Percentiles rank a stretch among this genome's conserved stretches.
These are phyloP conservation scores for Melanotaenia trifasciata DNA, from an alignment of 2,797 vertebrate species.

Conservation along the genomic window DNA sequence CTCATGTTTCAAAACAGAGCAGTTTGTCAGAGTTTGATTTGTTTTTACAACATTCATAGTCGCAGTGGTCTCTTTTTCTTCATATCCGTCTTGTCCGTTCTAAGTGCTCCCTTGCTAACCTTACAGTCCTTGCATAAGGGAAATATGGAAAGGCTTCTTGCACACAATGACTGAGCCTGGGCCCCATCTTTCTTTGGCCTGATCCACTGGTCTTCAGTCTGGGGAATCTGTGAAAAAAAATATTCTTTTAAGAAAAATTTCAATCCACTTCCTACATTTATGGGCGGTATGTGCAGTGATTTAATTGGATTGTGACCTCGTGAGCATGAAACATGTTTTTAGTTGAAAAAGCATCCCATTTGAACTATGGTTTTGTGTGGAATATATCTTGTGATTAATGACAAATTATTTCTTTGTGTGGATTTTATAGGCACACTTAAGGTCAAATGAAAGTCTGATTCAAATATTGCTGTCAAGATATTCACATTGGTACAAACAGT, in stretches of 20 bases:
- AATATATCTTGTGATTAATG: background rate
- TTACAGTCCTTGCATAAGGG: conserved; percentile 64
- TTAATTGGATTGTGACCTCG: background rate
- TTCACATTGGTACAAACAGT: background rate
- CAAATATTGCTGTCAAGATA: background rate
- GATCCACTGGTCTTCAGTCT: conserved; percentile 47
- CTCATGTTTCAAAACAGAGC: conserved; percentile 62
- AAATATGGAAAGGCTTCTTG: conserved; percentile 63
- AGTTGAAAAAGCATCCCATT: background rate
- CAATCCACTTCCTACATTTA: background rate
- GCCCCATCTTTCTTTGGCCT: conserved; percentile 41
- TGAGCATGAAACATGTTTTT: background rate
- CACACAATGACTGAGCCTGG: conserved; percentile 33
- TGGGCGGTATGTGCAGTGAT: background rate
- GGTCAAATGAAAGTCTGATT: background rate
- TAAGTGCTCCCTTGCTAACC: conserved; percentile 89
- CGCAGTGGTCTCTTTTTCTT: conserved; percentile 85
- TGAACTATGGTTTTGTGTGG: background rate
- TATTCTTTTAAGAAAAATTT: conserved; percentile 12
- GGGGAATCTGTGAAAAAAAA: conserved; percentile 56
- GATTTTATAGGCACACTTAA: background rate
- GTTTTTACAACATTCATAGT: conserved; percentile 93
- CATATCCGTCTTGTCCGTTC: conserved; percentile 81
- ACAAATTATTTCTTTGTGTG: background rate
- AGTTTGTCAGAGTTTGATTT: conserved; percentile 57